Percentiles rank a stretch among this genome's conserved stretches.
Conservation (phyloP, 1,140 invertebrate genomes). For the Episyrphus balteatus region DNA sequence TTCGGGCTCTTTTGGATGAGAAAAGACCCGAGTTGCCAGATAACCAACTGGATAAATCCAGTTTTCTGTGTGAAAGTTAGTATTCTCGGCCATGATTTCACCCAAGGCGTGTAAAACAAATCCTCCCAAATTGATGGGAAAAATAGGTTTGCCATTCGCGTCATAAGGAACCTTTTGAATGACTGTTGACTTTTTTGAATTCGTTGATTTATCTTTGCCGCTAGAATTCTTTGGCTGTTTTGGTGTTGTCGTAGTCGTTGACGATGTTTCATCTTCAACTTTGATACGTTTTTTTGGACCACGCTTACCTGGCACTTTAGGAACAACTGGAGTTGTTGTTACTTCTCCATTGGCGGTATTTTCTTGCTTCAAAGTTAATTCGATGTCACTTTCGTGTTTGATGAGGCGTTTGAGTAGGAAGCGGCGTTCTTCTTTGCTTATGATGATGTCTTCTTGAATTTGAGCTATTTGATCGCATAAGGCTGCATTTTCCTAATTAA, state of each 20-base stretch:
- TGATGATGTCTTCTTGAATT: conserved; percentile 58
- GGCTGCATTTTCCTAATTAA: conserved; percentile 60
- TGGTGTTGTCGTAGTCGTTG: conserved; percentile 17
- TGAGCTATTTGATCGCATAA: conserved; percentile 66
- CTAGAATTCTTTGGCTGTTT: conserved; percentile 7
- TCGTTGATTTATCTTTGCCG: conserved; percentile 23
- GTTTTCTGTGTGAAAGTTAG: conserved; percentile 58
- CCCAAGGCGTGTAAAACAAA: conserved; percentile 67
- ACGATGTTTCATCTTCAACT: background rate
- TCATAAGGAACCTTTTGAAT: conserved; percentile 57
- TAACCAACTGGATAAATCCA: conserved; percentile 71
- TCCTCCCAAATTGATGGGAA: conserved; percentile 60
- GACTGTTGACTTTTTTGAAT: conserved; percentile 17
- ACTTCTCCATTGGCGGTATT: background rate
- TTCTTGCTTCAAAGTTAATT: conserved; percentile 1
- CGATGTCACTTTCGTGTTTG: conserved; percentile 40
- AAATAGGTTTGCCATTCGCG: conserved; percentile 54
- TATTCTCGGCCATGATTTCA: conserved; percentile 58
- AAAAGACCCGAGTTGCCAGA: conserved; percentile 67
- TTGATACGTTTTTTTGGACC: conserved; percentile 9
- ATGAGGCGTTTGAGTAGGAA: conserved; percentile 54
- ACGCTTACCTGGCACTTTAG: conserved; percentile 10
- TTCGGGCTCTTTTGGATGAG: conserved; percentile 55
- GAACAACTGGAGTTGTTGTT: background rate
- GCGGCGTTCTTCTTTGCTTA: conserved; percentile 59